Conservation (phyloP, 2,113 vertebrate species). For the Calonectris borealis region DNA sequence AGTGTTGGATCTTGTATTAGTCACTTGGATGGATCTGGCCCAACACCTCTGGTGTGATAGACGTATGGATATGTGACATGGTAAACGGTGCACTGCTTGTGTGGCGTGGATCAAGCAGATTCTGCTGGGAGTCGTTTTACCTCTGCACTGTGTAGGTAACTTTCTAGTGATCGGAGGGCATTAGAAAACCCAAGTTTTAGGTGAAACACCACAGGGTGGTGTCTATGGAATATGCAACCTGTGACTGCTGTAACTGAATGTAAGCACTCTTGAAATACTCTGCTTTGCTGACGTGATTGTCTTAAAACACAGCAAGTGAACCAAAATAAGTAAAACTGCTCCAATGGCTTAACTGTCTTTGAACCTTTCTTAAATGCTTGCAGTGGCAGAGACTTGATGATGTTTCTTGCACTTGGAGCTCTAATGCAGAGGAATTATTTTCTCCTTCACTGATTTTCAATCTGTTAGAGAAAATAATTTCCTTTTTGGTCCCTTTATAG, state of each 20-base stretch:
- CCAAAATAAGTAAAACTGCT: constrained; percentile 52
- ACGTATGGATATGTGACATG: accelerated
- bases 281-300: constrained; percentile 42
- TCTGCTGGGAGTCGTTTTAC: constrained; percentile 1
- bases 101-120: not conserved
- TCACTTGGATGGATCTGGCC: not conserved
- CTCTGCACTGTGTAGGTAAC: constrained; percentile 34
- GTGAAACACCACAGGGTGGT: constrained; percentile 24
- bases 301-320: constrained; percentile 53
- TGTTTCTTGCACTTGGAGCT: constrained; percentile 17
- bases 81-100: not conserved
- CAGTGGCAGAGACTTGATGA: not conserved
- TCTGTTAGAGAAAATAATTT: not conserved
- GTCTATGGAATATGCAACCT: constrained; percentile 43
- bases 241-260: constrained; percentile 48
- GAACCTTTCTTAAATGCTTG: constrained; percentile 27
- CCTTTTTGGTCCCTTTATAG: not conserved
- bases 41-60: not conserved
- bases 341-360: constrained; percentile 44
- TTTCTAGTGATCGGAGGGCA: constrained; percentile 23
- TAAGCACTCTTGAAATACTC: constrained; percentile 43
- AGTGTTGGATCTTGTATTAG: not conserved
- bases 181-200: constrained; percentile 22
- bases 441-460: not conserved
- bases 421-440: not conserved